phyloP scores from a whole-genome alignment of 1,140 invertebrate species.

The Cheumatopsyche charites region DNA sequence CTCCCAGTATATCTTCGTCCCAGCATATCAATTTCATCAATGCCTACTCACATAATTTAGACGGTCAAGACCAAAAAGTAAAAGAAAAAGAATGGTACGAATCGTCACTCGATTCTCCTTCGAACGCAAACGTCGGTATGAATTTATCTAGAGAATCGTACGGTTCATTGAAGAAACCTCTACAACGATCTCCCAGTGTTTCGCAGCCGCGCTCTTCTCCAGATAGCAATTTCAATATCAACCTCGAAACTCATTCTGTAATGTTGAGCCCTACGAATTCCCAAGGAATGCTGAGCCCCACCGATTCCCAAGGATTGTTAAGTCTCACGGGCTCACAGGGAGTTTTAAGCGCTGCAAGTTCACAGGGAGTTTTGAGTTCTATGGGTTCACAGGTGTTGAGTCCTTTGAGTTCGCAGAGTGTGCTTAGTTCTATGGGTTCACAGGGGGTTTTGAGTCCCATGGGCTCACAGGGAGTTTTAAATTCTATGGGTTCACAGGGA shows the following conservation, averaged over 20 bases:
- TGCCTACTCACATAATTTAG: not conserved
- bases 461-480: too few relatives aligned
- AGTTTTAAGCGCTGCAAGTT: too few relatives aligned
- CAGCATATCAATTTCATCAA: not conserved
- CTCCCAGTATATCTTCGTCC: slow-evolving; percentile 2
- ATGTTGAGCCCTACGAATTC: not conserved
- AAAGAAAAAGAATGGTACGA: slow-evolving; percentile 78
- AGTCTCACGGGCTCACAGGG: not conserved
- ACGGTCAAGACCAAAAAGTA: slow-evolving; percentile 51
- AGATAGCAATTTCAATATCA: slow-evolving; percentile 13
- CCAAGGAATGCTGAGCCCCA: too few relatives aligned
- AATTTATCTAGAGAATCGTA: slow-evolving; percentile 51
- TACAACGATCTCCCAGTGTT: slow-evolving; percentile 58
- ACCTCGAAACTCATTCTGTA: not conserved
- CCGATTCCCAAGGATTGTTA: too few relatives aligned
- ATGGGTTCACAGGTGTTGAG: too few relatives aligned
- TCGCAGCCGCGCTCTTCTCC: not conserved
- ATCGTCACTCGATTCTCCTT: slow-evolving; percentile 70
- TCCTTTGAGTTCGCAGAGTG: too few relatives aligned
- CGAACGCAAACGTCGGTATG: slow-evolving; percentile 44
- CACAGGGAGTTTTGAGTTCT: too few relatives aligned
- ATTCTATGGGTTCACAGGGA: too few relatives aligned
- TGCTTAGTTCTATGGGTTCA: too few relatives aligned
- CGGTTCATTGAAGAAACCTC: slow-evolving; percentile 54
- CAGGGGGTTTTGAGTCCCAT: too few relatives aligned